phyloP scores from a whole-genome alignment of 2,797 vertebrate species.

The Rhabdomys pumilio region DNA sequence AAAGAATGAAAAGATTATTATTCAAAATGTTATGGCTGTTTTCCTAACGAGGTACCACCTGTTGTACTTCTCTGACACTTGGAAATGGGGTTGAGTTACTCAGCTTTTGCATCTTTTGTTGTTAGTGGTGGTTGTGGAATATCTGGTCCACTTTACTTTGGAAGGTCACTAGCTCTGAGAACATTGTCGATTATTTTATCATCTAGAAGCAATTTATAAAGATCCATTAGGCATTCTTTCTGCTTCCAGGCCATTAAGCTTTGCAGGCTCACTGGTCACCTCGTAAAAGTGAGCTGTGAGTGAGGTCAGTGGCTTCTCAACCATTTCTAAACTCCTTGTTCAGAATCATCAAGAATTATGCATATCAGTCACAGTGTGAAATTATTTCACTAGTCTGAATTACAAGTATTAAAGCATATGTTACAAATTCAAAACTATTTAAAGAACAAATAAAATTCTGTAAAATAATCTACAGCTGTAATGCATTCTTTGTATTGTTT shows the following conservation, averaged over 20 bases:
- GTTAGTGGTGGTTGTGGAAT: not conserved
- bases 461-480: not conserved
- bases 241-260: not conserved
- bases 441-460: not conserved
- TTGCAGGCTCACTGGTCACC: not conserved
- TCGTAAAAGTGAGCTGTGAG: not conserved
- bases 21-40: slow-evolving; percentile 3
- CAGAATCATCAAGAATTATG: not conserved
- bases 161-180: not conserved
- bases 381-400: not conserved
- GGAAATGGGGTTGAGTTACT: slow-evolving; percentile 22
- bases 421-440: not conserved
- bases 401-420: not conserved
- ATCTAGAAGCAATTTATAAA: not conserved
- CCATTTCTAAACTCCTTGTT: not conserved
- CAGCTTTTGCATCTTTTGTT: not conserved
- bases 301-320: not conserved
- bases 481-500: not conserved
- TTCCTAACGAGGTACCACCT: slow-evolving; percentile 12
- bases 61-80: not conserved
- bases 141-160: not conserved
- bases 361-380: not conserved
- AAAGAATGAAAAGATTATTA: not conserved
- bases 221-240: not conserved
- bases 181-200: not conserved